phyloP scores from a whole-genome alignment of 2,797 vertebrate genomes.

The Malurus splendens region DNA sequence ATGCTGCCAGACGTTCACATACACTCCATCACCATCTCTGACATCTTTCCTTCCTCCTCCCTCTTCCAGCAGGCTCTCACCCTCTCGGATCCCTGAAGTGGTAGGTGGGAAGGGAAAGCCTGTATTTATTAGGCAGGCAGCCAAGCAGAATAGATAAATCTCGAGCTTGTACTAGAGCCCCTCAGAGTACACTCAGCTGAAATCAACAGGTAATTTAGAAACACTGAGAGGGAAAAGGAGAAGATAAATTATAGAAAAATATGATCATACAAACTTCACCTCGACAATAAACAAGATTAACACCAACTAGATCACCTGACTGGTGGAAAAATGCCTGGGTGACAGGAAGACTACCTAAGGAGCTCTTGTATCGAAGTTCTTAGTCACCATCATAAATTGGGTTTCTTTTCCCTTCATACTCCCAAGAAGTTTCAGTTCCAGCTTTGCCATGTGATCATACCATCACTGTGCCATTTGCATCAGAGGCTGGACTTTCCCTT shows the following conservation, averaged over 20 bases:
- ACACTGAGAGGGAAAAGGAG: background rate
- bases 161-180: rapidly evolving
- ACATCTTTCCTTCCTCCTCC: background rate
- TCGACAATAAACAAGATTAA: background rate
- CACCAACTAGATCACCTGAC: background rate
- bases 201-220: background rate
- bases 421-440: conserved; percentile 3
- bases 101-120: background rate
- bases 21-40: background rate
- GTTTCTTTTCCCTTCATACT: background rate
- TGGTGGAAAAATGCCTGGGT: background rate
- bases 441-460: background rate
- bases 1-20: background rate
- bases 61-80: background rate
- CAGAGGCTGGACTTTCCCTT: background rate
- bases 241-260: background rate
- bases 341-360: background rate
- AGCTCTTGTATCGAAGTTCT: background rate
- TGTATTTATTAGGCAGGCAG: background rate
- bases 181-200: background rate
- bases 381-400: background rate
- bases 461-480: background rate
- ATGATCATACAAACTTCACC: background rate
- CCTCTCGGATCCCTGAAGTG: background rate
- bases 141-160: background rate